Evolutionary conservation across 2,113 vertebrate genomes (phyloP), one percentile per base, ranked within the genome.

Genomic region (Isichthys henryi): DNA sequence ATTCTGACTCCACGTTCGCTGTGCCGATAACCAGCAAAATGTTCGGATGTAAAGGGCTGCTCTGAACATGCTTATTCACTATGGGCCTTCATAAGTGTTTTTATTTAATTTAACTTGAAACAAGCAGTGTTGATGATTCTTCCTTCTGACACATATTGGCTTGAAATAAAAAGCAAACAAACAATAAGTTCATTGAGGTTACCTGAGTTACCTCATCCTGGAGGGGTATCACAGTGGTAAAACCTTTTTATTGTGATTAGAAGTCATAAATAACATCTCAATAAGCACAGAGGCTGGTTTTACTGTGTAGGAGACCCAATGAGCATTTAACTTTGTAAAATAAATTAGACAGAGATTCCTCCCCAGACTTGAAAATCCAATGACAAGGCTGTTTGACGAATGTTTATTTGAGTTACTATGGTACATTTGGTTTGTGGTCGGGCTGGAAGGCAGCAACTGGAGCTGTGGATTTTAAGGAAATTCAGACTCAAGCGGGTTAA

Each of bases 351-450:
- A 52, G 90, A n/a, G 53, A 89, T 90, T 89, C 46, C 89, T 87
- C 92, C 93, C 91, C 87, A 46, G 62, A 9, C n/a, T 45, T 92
- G 88, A 90, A 87, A 87, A 77, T 88, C 45, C 83, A 88, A 86
- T 88, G 56, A 91, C 8, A 0, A 70, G 74, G 77, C 89, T 88
- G 89, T 90, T 92, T 4, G 3, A 1, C 90, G 87, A 90, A 91
- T 95, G 94, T 96, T 95, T 96, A 93, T 94, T 94, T 94, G 91
- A 88, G 95, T 95, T 95, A 92, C 95, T 92, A 95, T 93, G 95
- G 93, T 92, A 90, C 88, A 91, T 90, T 90, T 92, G 43, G 92
- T 89, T 89, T 93, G 93, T 88, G 93, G 92, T 91, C 90, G 45
- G 89, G 87, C 88, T 80, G 90, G 89, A 89, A 85, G 45, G 86